A percentile compares a stretch with the other conserved stretches of the same genome.
Evolutionary conservation across 2,888 invertebrate species (phyloP).

Genomic region (Drosophila sordidapex): DNA sequence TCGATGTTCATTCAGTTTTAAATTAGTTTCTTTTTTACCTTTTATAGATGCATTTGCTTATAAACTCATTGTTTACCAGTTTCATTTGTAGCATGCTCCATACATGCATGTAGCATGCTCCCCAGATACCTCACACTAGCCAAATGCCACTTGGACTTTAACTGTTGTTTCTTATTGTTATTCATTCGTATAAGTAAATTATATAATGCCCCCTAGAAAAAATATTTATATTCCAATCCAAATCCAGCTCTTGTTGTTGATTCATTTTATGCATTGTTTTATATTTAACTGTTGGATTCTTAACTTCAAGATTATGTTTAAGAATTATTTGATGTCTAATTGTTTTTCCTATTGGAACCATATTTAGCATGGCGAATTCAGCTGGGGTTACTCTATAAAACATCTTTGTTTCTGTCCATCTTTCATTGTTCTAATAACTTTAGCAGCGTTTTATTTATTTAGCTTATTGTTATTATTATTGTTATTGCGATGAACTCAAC

Average conservation of each 20-base stretch:
- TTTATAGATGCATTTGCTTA: neutral
- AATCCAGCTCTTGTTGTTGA: neutral
- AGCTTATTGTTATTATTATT: conserved; percentile 51
- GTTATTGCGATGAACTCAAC: conserved; percentile 35
- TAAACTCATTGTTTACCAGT: neutral
- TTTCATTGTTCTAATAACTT: conserved; percentile 12
- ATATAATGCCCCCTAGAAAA: neutral
- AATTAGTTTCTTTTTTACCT: neutral
- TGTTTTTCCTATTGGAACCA: neutral
- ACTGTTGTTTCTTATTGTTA: neutral
- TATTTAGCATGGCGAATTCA: neutral
- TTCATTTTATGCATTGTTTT: too few relatives aligned
- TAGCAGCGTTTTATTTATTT: conserved; percentile 48
- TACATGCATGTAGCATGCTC: too few relatives aligned
- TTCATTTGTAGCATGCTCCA: neutral
- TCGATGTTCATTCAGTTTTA: conserved; percentile 1
- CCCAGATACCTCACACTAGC: neutral
- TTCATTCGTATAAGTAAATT: neutral
- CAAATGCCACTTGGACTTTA: neutral
- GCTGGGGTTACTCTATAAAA: neutral
- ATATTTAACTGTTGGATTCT: neutral
- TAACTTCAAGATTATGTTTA: neutral
- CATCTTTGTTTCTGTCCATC: neutral
- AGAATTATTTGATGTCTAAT: neutral
- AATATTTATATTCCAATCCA: neutral